These are phyloP conservation scores for Drosophila eugracilis DNA, from an alignment of 1,140 invertebrate species.

Conservation along the genomic window DNA sequence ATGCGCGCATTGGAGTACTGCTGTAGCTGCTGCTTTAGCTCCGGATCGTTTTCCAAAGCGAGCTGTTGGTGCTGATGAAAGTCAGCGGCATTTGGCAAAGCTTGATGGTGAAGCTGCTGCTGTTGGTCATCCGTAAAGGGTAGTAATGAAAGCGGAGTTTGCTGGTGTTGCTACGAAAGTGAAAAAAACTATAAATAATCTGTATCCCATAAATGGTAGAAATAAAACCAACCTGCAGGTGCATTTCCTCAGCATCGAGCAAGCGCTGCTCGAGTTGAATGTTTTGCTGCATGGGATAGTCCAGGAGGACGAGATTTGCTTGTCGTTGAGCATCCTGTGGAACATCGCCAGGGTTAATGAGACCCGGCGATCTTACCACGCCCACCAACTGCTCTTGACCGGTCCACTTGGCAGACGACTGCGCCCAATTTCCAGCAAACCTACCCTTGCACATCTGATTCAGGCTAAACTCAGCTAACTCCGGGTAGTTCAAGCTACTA, in stretches of 20 bases:
- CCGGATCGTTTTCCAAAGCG: slow-evolving; percentile 58
- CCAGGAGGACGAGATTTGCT: slow-evolving; percentile 77
- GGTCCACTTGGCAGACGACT: slow-evolving; percentile 70
- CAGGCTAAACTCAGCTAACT: slow-evolving; percentile 77
- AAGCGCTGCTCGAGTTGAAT: slow-evolving; percentile 65
- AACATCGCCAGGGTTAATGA: slow-evolving; percentile 55
- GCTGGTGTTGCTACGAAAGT: slow-evolving; percentile 73
- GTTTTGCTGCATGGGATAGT: slow-evolving; percentile 77
- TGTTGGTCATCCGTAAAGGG: slow-evolving; percentile 83
- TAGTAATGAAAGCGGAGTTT: slow-evolving; percentile 67
- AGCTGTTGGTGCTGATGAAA: slow-evolving; percentile 66
- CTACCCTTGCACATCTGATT: slow-evolving; percentile 83
- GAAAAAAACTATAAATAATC: neutral
- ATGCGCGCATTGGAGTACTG: slow-evolving; percentile 76
- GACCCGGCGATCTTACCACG: slow-evolving; percentile 60
- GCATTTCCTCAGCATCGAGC: slow-evolving; percentile 67
- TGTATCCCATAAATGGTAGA: neutral
- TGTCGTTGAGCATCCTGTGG: slow-evolving; percentile 65
- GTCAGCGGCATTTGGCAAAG: slow-evolving; percentile 82
- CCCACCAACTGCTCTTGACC: slow-evolving; percentile 73
- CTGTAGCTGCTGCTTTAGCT: slow-evolving; percentile 84
- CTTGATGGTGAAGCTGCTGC: slow-evolving; percentile 85
- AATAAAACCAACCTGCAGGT: slow-evolving; percentile 59
- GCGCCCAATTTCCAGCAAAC: slow-evolving; percentile 74
- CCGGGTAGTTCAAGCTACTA: slow-evolving; percentile 78